A percentile compares a stretch with the other conserved stretches of the same genome.
These are phyloP conservation scores for Drosophila tristis DNA, from an alignment of 1,140 invertebrate species.

Conservation along the genomic window DNA sequence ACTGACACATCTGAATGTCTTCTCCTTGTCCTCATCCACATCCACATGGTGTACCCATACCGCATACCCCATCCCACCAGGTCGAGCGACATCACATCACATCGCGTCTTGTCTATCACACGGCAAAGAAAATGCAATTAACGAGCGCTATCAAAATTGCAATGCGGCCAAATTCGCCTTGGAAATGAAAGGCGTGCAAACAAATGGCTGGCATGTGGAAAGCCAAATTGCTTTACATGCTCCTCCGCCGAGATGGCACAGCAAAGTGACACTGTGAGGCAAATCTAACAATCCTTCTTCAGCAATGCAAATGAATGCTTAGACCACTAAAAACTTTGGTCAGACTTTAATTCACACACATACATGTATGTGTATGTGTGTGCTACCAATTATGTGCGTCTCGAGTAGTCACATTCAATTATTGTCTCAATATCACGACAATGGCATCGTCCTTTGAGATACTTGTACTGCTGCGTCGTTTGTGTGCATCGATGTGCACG, in stretches of 20 bases:
- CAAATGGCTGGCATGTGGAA: slow-evolving; percentile 45
- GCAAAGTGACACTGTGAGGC: slow-evolving; percentile 22
- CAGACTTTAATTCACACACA: no score
- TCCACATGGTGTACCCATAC: slow-evolving; percentile 3
- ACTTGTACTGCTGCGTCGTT: slow-evolving; percentile 10
- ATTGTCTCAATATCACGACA: slow-evolving; percentile 21
- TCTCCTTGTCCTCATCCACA: slow-evolving; percentile 39
- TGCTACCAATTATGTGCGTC: slow-evolving; percentile 11
- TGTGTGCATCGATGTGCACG: background rate
- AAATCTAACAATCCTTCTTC: slow-evolving; percentile 4
- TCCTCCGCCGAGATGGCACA: slow-evolving; percentile 5
- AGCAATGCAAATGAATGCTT: background rate
- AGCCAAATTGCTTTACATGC: slow-evolving; percentile 61
- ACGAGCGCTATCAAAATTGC: slow-evolving; percentile 64
- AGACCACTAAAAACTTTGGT: no score
- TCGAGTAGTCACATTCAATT: slow-evolving; percentile 3
- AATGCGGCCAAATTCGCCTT: slow-evolving; percentile 51
- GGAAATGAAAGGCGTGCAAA: slow-evolving; percentile 50
- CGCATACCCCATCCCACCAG: slow-evolving; percentile 21
- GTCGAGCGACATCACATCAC: slow-evolving; percentile 18
- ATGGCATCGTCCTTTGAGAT: slow-evolving; percentile 17
- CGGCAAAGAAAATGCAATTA: slow-evolving; percentile 75
- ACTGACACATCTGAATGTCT: slow-evolving; percentile 54
- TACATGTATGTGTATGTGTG: background rate
- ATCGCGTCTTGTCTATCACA: slow-evolving; percentile 57